Percentiles rank a stretch among this genome's conserved stretches.
These are phyloP conservation scores for Labeo calbasu DNA, from an alignment of 2,797 vertebrate species.

Conservation along the genomic window DNA sequence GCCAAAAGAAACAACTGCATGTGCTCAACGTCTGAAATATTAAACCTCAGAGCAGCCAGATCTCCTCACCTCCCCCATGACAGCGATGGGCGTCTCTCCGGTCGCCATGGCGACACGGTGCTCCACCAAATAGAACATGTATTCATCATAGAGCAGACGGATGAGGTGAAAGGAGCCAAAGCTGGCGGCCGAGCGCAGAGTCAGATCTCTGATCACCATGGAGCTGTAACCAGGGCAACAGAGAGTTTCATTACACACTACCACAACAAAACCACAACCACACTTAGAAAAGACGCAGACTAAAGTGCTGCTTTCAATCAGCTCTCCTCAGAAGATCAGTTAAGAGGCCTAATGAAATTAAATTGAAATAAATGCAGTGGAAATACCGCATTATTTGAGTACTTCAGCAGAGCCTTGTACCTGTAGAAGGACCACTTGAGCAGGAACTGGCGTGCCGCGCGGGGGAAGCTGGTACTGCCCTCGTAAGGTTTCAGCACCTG, in stretches of 20 bases:
- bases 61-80: constrained; percentile 95
- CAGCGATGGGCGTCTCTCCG: constrained; percentile 94
- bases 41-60: background rate
- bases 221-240: constrained; percentile 77
- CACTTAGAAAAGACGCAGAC: background rate
- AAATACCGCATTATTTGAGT: background rate
- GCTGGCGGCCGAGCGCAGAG: constrained; percentile 93
- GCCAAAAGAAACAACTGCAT: background rate
- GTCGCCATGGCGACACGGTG: constrained; percentile 94
- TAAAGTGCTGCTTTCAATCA: background rate
- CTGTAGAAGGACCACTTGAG: constrained; percentile 99
- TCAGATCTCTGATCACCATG: constrained; percentile 98
- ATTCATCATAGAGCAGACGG: constrained; percentile 95
- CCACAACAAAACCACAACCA: background rate
- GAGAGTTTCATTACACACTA: constrained; percentile 35
- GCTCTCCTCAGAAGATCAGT: constrained; percentile 6
- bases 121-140: constrained; percentile 99
- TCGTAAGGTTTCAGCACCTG: constrained; percentile 93
- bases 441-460: constrained; percentile 95
- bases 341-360: background rate
- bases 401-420: constrained; percentile 66
- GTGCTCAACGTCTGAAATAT: background rate
- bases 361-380: background rate
- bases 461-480: constrained; percentile 92
- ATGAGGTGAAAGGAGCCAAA: constrained; percentile 98